Conservation (phyloP, 2,888 invertebrate genomes). For the Pollenia griseotomentosa region DNA sequence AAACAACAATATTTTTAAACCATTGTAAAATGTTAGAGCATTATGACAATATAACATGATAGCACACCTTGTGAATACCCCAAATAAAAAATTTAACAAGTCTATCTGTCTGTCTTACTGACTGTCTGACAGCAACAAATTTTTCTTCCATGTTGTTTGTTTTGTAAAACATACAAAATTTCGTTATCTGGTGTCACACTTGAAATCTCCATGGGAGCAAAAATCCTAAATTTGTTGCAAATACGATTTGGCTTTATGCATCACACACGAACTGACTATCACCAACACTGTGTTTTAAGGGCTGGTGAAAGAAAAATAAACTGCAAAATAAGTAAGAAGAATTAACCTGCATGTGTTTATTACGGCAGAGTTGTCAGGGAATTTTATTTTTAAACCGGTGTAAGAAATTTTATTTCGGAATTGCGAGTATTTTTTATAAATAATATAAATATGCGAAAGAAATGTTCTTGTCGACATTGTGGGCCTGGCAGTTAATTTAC, state of each 20-base stretch:
- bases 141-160: not conserved
- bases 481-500: too few species aligned
- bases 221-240: slow-evolving; percentile 41
- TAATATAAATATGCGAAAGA: too few species aligned
- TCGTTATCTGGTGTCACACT: not conserved
- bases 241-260: not conserved
- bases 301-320: not conserved
- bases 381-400: not conserved
- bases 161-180: slow-evolving; percentile 19
- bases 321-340: slow-evolving; percentile 27
- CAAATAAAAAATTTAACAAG: slow-evolving; percentile 39
- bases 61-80: too few species aligned
- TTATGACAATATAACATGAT: too few species aligned
- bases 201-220: slow-evolving; percentile 59
- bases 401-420: too few species aligned
- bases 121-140: not conserved
- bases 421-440: too few species aligned
- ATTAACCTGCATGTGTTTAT: not conserved
- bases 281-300: not conserved
- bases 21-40: too few species aligned
- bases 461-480: too few species aligned
- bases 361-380: slow-evolving; percentile 41
- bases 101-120: not conserved
- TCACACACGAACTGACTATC: not conserved
- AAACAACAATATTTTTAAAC: too few species aligned